phyloP scores from a whole-genome alignment of 2,113 vertebrate species.

The Pungitius pungitius region DNA sequence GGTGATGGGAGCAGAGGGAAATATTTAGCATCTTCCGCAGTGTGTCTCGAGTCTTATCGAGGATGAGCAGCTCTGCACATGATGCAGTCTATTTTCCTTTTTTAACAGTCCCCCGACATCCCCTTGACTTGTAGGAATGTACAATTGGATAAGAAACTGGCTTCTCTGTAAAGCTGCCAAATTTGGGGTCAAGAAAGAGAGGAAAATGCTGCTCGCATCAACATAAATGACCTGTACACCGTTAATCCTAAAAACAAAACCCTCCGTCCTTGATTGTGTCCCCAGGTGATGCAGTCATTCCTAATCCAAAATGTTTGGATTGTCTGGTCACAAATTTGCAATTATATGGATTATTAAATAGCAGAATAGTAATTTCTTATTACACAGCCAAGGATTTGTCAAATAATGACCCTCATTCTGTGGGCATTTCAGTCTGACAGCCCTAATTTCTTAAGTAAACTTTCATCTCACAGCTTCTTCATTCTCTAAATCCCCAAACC shows the following conservation, averaged over 20 bases:
- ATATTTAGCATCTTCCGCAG: slow-evolving; percentile 64
- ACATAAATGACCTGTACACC: slow-evolving; percentile 62
- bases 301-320: neutral
- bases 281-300: slow-evolving; percentile 2
- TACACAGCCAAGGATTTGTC: neutral
- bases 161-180: slow-evolving; percentile 71
- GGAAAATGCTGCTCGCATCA: slow-evolving; percentile 27
- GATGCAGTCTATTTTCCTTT: slow-evolving; percentile 48
- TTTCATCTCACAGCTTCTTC: slow-evolving; percentile 27
- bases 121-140: slow-evolving; percentile 67
- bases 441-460: slow-evolving; percentile 42
- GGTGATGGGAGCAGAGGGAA: slow-evolving; percentile 10
- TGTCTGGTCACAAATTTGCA: neutral
- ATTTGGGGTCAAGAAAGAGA: slow-evolving; percentile 34
- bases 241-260: slow-evolving; percentile 42
- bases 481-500: slow-evolving; percentile 30
- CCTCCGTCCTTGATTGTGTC: slow-evolving; percentile 7
- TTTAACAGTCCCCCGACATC: slow-evolving; percentile 55
- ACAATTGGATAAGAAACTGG: slow-evolving; percentile 70
- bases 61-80: slow-evolving; percentile 61
- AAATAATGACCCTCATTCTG: slow-evolving; percentile 21
- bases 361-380: neutral
- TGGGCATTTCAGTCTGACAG: slow-evolving; percentile 28
- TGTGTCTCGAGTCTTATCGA: slow-evolving; percentile 73
- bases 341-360: neutral